These are phyloP conservation scores for Mugil cephalus DNA, from an alignment of 2,113 vertebrate species.

Conservation along the genomic window DNA sequence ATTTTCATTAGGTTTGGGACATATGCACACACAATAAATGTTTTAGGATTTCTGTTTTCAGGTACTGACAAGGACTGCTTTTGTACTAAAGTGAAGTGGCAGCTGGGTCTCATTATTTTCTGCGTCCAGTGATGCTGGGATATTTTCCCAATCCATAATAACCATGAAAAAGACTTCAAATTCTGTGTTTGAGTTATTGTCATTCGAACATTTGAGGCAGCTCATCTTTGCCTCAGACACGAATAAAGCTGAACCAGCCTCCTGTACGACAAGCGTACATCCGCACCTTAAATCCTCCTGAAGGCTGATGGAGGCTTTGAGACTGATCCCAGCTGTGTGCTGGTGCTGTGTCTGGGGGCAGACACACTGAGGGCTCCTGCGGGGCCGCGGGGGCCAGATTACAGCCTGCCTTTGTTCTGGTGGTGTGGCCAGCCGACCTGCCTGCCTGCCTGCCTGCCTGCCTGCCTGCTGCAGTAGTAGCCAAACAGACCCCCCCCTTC, in stretches of 20 bases:
- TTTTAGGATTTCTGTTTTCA: not conserved
- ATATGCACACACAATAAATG: not conserved
- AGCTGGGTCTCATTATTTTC: not conserved
- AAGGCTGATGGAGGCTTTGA: slow-evolving; percentile 20
- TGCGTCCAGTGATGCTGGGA: not conserved
- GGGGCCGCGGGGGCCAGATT: slow-evolving; percentile 41
- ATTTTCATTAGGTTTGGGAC: slow-evolving; percentile 1
- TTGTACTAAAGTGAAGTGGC: not conserved
- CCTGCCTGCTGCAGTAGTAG: slow-evolving; percentile 32
- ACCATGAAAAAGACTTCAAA: not conserved
- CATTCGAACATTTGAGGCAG: too few relatives aligned
- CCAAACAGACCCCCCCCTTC: slow-evolving; percentile 17
- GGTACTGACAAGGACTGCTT: not conserved
- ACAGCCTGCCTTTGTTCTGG: slow-evolving; percentile 63
- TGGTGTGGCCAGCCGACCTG: slow-evolving; percentile 55
- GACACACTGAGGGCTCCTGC: slow-evolving; percentile 20
- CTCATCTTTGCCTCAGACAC: not conserved
- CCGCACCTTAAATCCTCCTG: slow-evolving; percentile 5
- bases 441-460: slow-evolving; percentile 9
- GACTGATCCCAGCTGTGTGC: slow-evolving; percentile 50
- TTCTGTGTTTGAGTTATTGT: not conserved
- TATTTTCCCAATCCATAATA: not conserved
- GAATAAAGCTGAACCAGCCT: not conserved
- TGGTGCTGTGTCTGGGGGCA: slow-evolving; percentile 18
- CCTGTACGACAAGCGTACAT: not conserved